A percentile compares a stretch with the other conserved stretches of the same genome.
Conservation (phyloP, 1,140 invertebrate species). For the Cydia pomonella region DNA sequence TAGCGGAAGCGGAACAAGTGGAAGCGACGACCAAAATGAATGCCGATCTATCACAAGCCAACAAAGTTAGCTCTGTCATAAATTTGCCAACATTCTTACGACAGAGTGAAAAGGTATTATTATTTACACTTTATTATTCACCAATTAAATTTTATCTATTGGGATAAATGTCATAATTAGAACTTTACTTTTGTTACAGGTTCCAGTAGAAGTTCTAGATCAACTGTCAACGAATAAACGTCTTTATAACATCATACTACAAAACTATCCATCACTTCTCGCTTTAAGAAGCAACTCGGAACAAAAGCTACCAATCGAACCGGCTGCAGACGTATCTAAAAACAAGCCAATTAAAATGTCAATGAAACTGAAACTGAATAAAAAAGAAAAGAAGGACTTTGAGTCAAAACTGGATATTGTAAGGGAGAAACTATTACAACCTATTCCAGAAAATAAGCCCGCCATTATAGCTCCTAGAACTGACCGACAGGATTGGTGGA, state of each 20-base stretch:
- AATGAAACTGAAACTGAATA: constrained; percentile 82
- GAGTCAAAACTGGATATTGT: constrained; percentile 66
- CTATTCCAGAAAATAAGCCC: constrained; percentile 71
- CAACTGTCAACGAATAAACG: constrained; percentile 84
- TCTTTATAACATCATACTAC: constrained; percentile 86
- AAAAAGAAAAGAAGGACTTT: constrained; percentile 74
- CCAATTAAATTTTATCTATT: neutral
- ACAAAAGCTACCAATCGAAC: constrained; percentile 80
- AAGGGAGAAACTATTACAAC: constrained; percentile 64
- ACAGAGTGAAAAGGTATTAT: constrained; percentile 85
- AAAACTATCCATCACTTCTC: constrained; percentile 87
- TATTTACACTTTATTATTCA: constrained; percentile 29
- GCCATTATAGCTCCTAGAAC: constrained; percentile 53
- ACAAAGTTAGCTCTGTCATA: constrained; percentile 84
- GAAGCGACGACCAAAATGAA: constrained; percentile 75
- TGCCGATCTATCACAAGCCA: constrained; percentile 67
- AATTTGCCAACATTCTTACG: constrained; percentile 90
- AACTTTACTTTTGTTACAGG: constrained; percentile 64
- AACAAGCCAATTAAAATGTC: constrained; percentile 82
- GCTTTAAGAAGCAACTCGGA: constrained; percentile 84
- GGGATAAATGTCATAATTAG: neutral
- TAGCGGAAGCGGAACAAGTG: constrained; percentile 74
- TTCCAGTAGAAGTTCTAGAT: constrained; percentile 86
- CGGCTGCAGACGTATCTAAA: constrained; percentile 60
- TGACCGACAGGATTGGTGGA: constrained; percentile 76